A percentile compares a stretch with the other conserved stretches of the same genome.
Conservation (phyloP, 2,797 vertebrate species). For the Sebastes trivittatus region DNA sequence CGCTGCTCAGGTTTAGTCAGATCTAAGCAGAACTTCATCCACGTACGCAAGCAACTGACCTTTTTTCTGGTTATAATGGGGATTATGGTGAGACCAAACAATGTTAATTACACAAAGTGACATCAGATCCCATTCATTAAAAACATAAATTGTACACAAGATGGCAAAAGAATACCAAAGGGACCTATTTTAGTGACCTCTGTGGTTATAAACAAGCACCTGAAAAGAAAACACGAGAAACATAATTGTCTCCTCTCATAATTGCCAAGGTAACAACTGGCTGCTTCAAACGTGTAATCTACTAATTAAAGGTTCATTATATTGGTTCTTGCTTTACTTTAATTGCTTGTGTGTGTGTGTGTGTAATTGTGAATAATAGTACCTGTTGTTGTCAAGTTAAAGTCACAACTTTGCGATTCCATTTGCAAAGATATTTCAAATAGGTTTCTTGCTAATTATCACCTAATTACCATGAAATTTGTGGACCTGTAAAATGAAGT, state of each 20-base stretch:
- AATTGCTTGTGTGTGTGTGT: neutral
- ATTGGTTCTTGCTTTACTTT: neutral
- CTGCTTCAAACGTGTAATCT: neutral
- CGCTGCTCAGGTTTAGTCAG: neutral
- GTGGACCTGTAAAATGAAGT: too few relatives aligned
- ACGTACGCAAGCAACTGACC: neutral
- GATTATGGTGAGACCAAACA: neutral
- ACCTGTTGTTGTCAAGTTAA: neutral
- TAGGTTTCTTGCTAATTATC: too few relatives aligned
- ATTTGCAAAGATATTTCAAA: neutral
- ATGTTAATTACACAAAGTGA: conserved; percentile 7
- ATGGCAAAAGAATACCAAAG: conserved; percentile 10
- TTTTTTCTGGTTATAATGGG: neutral
- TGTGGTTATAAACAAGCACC: neutral
- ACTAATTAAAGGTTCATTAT: conserved; percentile 22
- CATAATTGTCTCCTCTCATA: conserved; percentile 7
- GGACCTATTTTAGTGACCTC: conserved; percentile 32
- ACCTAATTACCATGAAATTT: too few relatives aligned
- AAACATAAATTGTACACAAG: neutral
- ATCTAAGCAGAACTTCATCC: neutral
- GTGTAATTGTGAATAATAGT: neutral
- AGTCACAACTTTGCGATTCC: neutral
- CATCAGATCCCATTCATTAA: conserved; percentile 11
- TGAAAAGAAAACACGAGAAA: neutral
- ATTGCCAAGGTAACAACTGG: neutral